Base-by-base conservation (phyloP, 2,797 vertebrate genomes). In the Sebastes flavidus region DNA sequence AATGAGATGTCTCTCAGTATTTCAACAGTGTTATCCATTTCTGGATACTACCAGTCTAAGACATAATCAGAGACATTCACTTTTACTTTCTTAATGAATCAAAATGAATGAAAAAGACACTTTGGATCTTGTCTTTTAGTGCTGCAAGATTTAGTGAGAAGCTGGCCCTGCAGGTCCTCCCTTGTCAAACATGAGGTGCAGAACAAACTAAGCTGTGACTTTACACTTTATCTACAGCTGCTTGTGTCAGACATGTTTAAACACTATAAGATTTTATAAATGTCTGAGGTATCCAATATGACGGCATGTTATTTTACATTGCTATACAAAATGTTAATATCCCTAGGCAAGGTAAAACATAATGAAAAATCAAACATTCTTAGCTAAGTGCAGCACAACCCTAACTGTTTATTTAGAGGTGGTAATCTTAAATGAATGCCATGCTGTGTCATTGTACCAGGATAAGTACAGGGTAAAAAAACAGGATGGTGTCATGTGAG, bases 401-500 rank as follows among this genome's bases (percentile, higher is more conserved):
- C 20, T 63, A 10, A 10, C 16, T 74, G 14, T 80, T 81, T 81
- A 85, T 62, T 77, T 56, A 76, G 34, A 78, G 24, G 22, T 63
- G 20, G 69, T 46, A 60, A 70, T 60, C 2, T 62, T 59, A 38
- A 73, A 77, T 22, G 30, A 49, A 68, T 16, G 7, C 0, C 2
- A 16, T 46, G 16, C 22, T 22, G 25, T 22, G 25, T 13, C n/a
- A 42, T n/a, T 29, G 12, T 4, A 93, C 83, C 93, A 95, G 95
- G 95, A 96, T 95, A 83, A 78, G 49, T 8, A 5, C 5, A 70
- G 6, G 20, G 20, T 60, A 70, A 61, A 76, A 56, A 75, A 89
- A 90, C 93, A 94, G 94, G 94, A 94, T 90, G 67, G 80, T 79
- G 86, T 94, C 93, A 93, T 86, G 87, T 94, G 94, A 94, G 91